Evolutionary conservation across 2,888 invertebrate species (phyloP).

Genomic region (Drosophila hamatofila): DNA sequence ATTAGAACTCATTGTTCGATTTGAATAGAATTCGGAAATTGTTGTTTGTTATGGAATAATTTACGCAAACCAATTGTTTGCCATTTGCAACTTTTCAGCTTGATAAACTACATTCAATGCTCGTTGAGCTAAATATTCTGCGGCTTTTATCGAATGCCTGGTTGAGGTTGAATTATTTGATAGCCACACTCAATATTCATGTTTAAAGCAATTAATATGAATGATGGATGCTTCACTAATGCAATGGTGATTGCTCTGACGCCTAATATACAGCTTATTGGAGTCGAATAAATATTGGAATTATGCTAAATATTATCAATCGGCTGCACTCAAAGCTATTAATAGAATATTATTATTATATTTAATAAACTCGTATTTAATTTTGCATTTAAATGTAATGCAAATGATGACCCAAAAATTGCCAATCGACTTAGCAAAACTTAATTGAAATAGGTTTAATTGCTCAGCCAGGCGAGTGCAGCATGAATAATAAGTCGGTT

Average conservation of each 20-base stretch:
- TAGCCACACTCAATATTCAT: background rate
- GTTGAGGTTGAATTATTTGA: background rate
- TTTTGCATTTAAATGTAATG: background rate
- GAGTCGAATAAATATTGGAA: background rate
- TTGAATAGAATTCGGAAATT: background rate
- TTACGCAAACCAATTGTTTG: slow-evolving; percentile 18
- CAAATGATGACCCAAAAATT: background rate
- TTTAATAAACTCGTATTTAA: background rate
- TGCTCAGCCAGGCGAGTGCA: slow-evolving; percentile 4
- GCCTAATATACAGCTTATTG: background rate
- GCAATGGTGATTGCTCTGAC: slow-evolving; percentile 1
- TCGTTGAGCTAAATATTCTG: slow-evolving; percentile 11
- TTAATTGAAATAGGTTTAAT: slow-evolving; percentile 21
- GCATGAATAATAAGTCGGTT: slow-evolving; percentile 22
- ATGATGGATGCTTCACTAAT: slow-evolving; percentile 3
- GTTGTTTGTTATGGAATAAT: slow-evolving; percentile 1
- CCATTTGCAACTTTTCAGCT: slow-evolving; percentile 15
- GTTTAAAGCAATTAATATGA: slow-evolving; percentile 6
- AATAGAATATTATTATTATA: background rate
- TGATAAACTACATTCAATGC: background rate
- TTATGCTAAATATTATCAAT: background rate
- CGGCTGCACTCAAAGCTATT: background rate
- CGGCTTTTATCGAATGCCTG: background rate
- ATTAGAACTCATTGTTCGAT: background rate
- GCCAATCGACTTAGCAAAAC: background rate